These are phyloP conservation scores for Smittia aterrima DNA, from an alignment of 2,888 invertebrate genomes.

Conservation along the genomic window DNA sequence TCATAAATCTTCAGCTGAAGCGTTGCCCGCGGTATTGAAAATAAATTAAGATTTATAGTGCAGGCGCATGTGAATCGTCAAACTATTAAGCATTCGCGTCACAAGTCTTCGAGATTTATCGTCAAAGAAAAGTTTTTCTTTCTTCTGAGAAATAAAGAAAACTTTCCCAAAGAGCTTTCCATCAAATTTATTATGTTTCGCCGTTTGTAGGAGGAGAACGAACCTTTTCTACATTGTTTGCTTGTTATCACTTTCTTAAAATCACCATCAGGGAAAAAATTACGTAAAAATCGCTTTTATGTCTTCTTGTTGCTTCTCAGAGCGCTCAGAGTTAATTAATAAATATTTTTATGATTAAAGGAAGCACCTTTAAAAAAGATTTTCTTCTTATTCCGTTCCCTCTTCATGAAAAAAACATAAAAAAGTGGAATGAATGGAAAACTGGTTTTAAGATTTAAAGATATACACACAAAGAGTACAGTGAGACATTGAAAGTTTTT, in stretches of 20 bases:
- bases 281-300: neutral
- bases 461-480: neutral
- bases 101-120: neutral
- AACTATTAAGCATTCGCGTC: slow-evolving; percentile 30
- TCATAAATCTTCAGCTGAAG: neutral
- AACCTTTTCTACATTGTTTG: slow-evolving; percentile 1
- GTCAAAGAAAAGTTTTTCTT: neutral
- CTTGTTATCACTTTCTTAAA: neutral
- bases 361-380: slow-evolving; percentile 19
- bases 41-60: slow-evolving; percentile 10
- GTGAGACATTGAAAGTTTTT: neutral
- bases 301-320: neutral
- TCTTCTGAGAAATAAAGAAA: neutral
- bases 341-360: slow-evolving; percentile 29
- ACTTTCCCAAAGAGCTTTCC: neutral
- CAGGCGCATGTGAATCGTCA: slow-evolving; percentile 32
- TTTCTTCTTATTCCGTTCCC: neutral
- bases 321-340: slow-evolving; percentile 27
- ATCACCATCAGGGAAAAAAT: slow-evolving; percentile 9
- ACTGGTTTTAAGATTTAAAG: slow-evolving; percentile 25
- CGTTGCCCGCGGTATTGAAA: neutral
- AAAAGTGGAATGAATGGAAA: slow-evolving; percentile 26
- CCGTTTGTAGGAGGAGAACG: neutral
- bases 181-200: slow-evolving; percentile 8
- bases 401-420: slow-evolving; percentile 17